phyloP scores from a whole-genome alignment of 2,888 invertebrate species.

The Lysandra bellargus region DNA sequence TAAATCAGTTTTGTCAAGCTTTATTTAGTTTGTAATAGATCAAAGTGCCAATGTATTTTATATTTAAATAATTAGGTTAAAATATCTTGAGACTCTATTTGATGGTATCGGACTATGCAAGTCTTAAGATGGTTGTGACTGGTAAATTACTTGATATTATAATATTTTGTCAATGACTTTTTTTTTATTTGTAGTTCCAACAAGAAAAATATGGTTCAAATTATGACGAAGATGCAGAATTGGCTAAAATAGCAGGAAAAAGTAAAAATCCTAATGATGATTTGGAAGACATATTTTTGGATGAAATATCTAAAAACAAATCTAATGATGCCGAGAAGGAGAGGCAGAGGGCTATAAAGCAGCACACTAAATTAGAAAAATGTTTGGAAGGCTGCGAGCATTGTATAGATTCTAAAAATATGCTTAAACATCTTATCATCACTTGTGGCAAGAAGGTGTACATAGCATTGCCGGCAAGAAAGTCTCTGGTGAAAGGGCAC shows the following conservation, averaged over 20 bases:
- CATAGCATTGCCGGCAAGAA: constrained; percentile 88
- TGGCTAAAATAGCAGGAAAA: constrained; percentile 86
- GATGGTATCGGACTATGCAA: no score
- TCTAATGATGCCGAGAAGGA: constrained; percentile 83
- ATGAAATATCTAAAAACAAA: constrained; percentile 85
- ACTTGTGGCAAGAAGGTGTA: constrained; percentile 91
- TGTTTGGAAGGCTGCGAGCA: constrained; percentile 89
- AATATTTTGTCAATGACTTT: not conserved
- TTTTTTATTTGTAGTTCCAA: constrained; percentile 81
- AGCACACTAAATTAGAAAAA: constrained; percentile 85
- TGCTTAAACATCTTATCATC: constrained; percentile 92
- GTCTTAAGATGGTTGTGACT: no score
- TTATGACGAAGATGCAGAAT: constrained; percentile 89
- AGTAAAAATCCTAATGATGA: constrained; percentile 85
- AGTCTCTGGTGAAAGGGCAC: constrained; percentile 91
- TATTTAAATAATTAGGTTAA: no score
- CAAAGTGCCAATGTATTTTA: no score
- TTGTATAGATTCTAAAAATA: constrained; percentile 90
- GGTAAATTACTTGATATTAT: no score
- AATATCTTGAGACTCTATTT: no score
- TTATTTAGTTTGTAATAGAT: no score
- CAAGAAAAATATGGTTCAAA: constrained; percentile 89
- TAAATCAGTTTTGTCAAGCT: no score
- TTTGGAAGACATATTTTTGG: constrained; percentile 91
- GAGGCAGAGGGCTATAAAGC: constrained; percentile 84